Evolutionary conservation across 92 coral and sea anemone species (phyloP).

Genomic region (Umimayanthus chanpuru): DNA sequence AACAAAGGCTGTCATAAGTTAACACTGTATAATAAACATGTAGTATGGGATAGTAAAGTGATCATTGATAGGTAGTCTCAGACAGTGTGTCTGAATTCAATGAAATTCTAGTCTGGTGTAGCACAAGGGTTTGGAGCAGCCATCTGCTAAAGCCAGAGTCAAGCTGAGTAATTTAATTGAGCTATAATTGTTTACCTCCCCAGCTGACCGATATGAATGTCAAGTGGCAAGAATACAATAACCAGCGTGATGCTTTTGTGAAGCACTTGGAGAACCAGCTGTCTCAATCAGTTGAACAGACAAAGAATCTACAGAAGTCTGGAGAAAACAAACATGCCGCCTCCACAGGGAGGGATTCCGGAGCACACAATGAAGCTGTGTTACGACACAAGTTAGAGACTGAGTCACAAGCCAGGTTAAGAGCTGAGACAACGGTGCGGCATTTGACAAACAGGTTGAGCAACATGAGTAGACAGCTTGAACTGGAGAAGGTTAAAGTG

Average conservation of each 20-base stretch:
- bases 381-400: background rate
- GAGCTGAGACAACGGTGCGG: constrained; percentile 23
- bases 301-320: background rate
- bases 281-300: background rate
- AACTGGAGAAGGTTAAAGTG: constrained; percentile 27
- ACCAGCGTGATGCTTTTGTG: constrained; percentile 6
- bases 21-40: too few species aligned
- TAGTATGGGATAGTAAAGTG: too few species aligned
- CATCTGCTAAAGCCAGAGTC: background rate
- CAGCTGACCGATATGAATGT: constrained; percentile 35
- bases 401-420: background rate
- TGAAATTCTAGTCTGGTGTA: background rate
- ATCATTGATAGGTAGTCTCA: too few species aligned
- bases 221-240: constrained; percentile 21
- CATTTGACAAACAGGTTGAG: constrained; percentile 24
- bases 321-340: background rate
- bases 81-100: too few species aligned
- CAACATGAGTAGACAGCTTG: background rate
- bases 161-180: too few species aligned
- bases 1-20: too few species aligned
- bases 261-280: constrained; percentile 11
- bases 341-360: background rate
- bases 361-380: background rate
- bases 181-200: background rate
- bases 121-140: too few species aligned